phyloP scores from a whole-genome alignment of 2,113 vertebrate genomes.

The Kryptolebias marmoratus region DNA sequence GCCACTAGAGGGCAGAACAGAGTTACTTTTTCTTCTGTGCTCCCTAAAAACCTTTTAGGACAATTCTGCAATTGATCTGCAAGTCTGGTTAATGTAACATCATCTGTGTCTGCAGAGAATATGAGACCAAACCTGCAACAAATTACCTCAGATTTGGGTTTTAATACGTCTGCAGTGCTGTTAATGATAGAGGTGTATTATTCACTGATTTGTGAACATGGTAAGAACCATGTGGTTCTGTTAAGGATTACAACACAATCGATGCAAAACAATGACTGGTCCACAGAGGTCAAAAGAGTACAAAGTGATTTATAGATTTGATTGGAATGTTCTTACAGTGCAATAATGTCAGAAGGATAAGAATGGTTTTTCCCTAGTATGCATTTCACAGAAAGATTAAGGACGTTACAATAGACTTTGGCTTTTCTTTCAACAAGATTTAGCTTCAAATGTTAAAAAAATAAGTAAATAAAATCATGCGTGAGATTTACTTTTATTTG shows the following conservation, averaged over 20 bases:
- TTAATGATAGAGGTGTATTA: fast-evolving
- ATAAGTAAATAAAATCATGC: too few relatives aligned
- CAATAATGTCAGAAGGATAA: background rate
- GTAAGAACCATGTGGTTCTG: background rate
- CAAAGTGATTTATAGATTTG: constrained; percentile 2
- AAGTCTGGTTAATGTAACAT: too few relatives aligned
- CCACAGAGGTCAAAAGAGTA: background rate
- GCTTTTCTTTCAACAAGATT: background rate
- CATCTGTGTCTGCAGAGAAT: background rate
- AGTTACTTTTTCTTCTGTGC: background rate
- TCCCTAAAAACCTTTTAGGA: background rate
- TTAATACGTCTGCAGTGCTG: background rate
- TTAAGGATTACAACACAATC: background rate
- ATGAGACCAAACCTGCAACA: background rate
- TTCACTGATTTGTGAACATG: background rate
- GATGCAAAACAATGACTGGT: constrained; percentile 2
- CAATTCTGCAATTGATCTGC: background rate
- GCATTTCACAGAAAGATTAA: background rate
- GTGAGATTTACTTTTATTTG: too few relatives aligned
- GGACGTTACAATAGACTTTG: too few relatives aligned
- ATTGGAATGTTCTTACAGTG: background rate
- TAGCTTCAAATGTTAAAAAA: too few relatives aligned
- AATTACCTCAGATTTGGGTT: fast-evolving
- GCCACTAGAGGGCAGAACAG: constrained; percentile 31
- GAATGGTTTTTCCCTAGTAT: background rate